Evolutionary conservation across 2,888 invertebrate species (phyloP).

Genomic region (Metallyticus violacea): DNA sequence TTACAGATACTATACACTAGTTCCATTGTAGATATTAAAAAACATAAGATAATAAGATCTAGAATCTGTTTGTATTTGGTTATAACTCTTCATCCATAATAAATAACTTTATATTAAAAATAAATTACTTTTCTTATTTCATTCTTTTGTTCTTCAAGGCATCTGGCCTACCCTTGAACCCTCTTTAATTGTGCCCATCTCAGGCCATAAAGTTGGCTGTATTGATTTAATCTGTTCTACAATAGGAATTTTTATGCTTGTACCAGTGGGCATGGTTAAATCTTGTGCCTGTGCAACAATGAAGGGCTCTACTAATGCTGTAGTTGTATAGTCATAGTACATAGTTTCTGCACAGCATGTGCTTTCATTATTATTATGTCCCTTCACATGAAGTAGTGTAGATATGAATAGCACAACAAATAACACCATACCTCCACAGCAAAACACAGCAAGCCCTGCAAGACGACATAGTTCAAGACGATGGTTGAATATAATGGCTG

Average conservation of each 20-base stretch:
- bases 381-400: constrained; percentile 40
- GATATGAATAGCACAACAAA: constrained; percentile 49
- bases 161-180: background rate
- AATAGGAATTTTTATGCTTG: constrained; percentile 34
- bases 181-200: background rate
- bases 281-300: background rate
- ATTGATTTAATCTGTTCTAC: constrained; percentile 38
- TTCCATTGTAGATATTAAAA: background rate
- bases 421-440: constrained; percentile 49
- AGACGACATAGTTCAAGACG: constrained; percentile 49
- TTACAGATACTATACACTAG: too few species aligned
- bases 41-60: background rate
- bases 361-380: constrained; percentile 1
- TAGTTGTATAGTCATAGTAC: background rate
- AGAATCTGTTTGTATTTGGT: background rate
- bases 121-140: background rate
- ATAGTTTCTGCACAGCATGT: constrained; percentile 44
- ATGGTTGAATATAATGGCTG: constrained; percentile 47
- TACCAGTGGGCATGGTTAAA: background rate
- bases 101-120: background rate
- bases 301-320: constrained; percentile 11
- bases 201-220: constrained; percentile 38
- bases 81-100: background rate
- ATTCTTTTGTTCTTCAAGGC: background rate
- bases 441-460: constrained; percentile 49